Evolutionary conservation across 1,140 invertebrate species (phyloP), one percentile per base, ranked within the genome.

Genomic region (Antheraea mylitta): DNA sequence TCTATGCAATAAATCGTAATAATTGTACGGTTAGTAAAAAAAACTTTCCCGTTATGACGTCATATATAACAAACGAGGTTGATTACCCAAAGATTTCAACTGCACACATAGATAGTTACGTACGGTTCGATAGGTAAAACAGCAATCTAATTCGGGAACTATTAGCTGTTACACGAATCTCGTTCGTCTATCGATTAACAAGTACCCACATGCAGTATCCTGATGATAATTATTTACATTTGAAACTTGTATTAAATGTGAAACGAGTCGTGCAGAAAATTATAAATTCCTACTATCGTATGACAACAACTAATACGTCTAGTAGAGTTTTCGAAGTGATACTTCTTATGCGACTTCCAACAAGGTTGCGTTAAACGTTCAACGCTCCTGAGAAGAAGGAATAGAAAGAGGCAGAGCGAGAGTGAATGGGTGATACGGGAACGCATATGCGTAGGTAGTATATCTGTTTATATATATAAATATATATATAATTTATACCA

Each of bases 41-140:
- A 8, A 16, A 53, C 4, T 22, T 7, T 37, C 16, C 10, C 36
- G 61, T 63, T 63, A 37, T 18, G 11, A 37, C 37, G 61, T 63
- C 19, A 36, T 60, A 71, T 61, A 71, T 71, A 65, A 71, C 22
- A 45, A 48, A 66, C 18, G 11, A 22, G 63, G 16, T 65, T 53
- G 64, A 66, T 73, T 64, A 61, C 53, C 70, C 63, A 70, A 72
- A 71, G 48, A 59, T 67, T 76, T 73, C 38, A 64, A 65, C 53
- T 66, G 18, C 38, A 42, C 38, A 42, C 38, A 42, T 63, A 42
- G 1, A 58, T 68, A 18, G 37, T 60, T 59, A 22, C 18, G 5
- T 64, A 48, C 38, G 59, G 30, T 60, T 68, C 30, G 64, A 58
- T 59, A 62, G 38, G 71, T 72, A 74, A 74, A 71, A 48, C 1